phyloP scores from a whole-genome alignment of 2,888 invertebrate species.

The Periphyllus acericola region DNA sequence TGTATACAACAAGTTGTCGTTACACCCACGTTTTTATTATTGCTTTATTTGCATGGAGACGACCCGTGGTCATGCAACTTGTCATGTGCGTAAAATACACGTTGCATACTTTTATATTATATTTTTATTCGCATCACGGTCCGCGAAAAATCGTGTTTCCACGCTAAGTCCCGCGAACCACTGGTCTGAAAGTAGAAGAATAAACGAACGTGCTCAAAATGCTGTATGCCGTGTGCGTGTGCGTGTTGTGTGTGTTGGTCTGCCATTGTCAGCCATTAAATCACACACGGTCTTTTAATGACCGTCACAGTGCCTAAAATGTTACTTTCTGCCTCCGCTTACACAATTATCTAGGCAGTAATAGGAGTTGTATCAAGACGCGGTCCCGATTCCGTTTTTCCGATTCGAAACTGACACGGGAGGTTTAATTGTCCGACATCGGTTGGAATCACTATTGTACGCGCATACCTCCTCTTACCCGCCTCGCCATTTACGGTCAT shows the following conservation, averaged over 20 bases:
- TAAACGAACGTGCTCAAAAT: neutral
- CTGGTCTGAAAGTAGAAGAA: neutral
- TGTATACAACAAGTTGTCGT: conserved; percentile 30
- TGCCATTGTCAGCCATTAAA: conserved; percentile 44
- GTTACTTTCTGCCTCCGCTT: neutral
- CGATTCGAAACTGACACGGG: neutral
- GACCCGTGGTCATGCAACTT: conserved; percentile 21
- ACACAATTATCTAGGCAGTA: no score
- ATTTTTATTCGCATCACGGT: conserved; percentile 27
- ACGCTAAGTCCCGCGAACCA: neutral
- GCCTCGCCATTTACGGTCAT: neutral
- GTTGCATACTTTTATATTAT: neutral
- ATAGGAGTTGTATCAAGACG: neutral
- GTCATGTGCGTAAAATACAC: conserved; percentile 5
- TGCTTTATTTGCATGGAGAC: neutral
- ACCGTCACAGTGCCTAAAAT: neutral
- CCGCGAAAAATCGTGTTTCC: conserved; percentile 17
- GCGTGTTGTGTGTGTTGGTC: neutral
- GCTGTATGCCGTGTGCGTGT: neutral
- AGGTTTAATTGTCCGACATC: neutral
- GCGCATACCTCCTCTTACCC: neutral
- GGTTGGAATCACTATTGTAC: neutral
- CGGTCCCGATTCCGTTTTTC: neutral
- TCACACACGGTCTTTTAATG: conserved; percentile 22
- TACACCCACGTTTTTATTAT: conserved; percentile 11